A percentile compares a stretch with the other conserved stretches of the same genome.
Conservation (phyloP, 2,888 invertebrate genomes). For the Notodonta ziczac region DNA sequence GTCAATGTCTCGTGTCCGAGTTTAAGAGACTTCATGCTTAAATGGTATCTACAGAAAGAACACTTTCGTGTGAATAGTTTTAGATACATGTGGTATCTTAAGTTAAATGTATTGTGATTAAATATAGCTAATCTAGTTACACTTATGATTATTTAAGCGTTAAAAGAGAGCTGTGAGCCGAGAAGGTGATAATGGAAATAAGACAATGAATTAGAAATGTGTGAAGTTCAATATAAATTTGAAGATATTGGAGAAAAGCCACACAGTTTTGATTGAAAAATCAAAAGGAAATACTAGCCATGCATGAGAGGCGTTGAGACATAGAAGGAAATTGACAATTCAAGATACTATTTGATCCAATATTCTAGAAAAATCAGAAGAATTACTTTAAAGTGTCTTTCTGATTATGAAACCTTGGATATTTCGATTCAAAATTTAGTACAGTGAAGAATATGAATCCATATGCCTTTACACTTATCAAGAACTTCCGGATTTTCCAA, state of each 20-base stretch:
- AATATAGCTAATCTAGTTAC: neutral
- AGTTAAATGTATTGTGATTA: neutral
- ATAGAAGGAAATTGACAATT: neutral
- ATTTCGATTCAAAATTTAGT: too few relatives aligned
- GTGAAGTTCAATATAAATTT: neutral
- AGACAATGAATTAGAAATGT: neutral
- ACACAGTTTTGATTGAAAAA: neutral
- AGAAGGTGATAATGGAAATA: neutral
- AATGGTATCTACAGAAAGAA: neutral
- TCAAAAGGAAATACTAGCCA: neutral
- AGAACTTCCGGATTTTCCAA: too few relatives aligned
- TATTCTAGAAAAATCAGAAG: too few relatives aligned
- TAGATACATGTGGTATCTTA: neutral
- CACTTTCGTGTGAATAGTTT: neutral
- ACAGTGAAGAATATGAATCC: too few relatives aligned
- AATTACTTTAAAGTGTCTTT: too few relatives aligned
- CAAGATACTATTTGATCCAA: neutral
- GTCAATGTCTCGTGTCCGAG: slow-evolving; percentile 14
- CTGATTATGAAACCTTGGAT: too few relatives aligned
- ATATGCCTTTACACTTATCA: too few relatives aligned
- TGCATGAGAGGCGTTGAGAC: neutral
- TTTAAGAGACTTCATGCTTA: slow-evolving; percentile 15
- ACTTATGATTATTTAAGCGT: too few relatives aligned
- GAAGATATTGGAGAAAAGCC: neutral
- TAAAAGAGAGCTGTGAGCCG: neutral